phyloP scores from a whole-genome alignment of 2,888 invertebrate genomes.

The Acheta domesticus region DNA sequence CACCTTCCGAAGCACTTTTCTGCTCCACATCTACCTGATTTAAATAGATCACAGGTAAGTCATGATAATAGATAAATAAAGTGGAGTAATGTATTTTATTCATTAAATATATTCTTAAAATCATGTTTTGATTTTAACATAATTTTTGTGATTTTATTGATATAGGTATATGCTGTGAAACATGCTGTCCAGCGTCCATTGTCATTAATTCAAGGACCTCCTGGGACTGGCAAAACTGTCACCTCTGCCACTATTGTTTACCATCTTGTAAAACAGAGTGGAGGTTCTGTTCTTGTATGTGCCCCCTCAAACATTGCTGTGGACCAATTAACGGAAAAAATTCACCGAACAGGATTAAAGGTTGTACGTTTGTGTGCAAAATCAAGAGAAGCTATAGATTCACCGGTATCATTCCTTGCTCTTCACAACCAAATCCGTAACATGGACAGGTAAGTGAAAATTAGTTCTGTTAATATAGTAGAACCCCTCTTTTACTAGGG shows the following conservation, averaged over 20 bases:
- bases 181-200: constrained; percentile 94
- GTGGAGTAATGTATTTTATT: too few relatives aligned
- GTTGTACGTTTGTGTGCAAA: constrained; percentile 93
- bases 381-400: constrained; percentile 96
- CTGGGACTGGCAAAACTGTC: constrained; percentile 98
- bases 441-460: constrained; percentile 66
- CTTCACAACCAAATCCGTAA: constrained; percentile 96
- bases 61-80: not conserved
- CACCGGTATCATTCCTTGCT: constrained; percentile 93
- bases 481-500: too few relatives aligned
- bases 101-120: too few relatives aligned
- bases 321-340: constrained; percentile 98
- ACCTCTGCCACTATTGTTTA: constrained; percentile 99
- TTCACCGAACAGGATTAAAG: constrained; percentile 94
- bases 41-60: constrained; percentile 87
- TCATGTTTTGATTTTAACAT: not conserved
- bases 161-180: constrained; percentile 92
- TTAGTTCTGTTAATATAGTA: not conserved
- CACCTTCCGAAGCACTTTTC: constrained; percentile 95
- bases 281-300: constrained; percentile 89
- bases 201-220: constrained; percentile 95
- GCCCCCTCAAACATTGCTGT: constrained; percentile 99
- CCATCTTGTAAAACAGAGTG: constrained; percentile 91
- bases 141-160: constrained; percentile 28
- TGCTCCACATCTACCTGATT: constrained; percentile 94